These are phyloP conservation scores for Pachymerium ferrugineum DNA, from an alignment of 2,888 invertebrate species.

Conservation along the genomic window DNA sequence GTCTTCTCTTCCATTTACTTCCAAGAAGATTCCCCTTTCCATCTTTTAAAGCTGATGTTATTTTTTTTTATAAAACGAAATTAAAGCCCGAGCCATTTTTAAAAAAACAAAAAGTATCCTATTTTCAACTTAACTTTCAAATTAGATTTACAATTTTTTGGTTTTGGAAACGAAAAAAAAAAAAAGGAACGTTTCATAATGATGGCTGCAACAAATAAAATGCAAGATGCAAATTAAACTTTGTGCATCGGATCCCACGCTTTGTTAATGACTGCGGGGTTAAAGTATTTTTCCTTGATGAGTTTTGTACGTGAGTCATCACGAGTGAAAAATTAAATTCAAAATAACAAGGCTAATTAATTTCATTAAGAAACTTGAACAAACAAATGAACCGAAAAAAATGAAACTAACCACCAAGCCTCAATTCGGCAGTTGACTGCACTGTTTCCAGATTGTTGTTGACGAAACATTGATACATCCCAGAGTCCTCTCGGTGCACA, in stretches of 20 bases:
- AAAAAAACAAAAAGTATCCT: background rate
- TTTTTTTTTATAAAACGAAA: background rate
- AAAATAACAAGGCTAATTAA: constrained; percentile 25
- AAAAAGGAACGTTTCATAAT: background rate
- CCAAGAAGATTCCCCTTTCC: constrained; percentile 5
- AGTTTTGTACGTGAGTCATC: background rate
- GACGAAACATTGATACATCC: constrained; percentile 36
- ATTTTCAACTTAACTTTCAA: background rate
- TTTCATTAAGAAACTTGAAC: background rate
- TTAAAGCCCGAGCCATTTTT: background rate
- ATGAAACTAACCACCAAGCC: constrained; percentile 35
- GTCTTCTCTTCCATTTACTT: constrained; percentile 22
- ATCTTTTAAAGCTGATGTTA: constrained; percentile 23
- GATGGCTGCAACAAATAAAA: background rate
- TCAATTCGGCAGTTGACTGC: constrained; percentile 36
- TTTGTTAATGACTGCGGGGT: constrained; percentile 10
- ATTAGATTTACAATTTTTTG: background rate
- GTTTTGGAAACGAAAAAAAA: background rate
- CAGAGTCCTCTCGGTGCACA: constrained; percentile 33
- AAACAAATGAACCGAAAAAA: background rate
- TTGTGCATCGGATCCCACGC: background rate
- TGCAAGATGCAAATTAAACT: background rate
- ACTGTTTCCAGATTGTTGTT: constrained; percentile 34
- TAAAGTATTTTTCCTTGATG: background rate
- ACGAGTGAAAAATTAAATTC: background rate